These are phyloP conservation scores for Epizoanthus fatuus DNA, from an alignment of 92 coral and sea anemone species.

Conservation along the genomic window DNA sequence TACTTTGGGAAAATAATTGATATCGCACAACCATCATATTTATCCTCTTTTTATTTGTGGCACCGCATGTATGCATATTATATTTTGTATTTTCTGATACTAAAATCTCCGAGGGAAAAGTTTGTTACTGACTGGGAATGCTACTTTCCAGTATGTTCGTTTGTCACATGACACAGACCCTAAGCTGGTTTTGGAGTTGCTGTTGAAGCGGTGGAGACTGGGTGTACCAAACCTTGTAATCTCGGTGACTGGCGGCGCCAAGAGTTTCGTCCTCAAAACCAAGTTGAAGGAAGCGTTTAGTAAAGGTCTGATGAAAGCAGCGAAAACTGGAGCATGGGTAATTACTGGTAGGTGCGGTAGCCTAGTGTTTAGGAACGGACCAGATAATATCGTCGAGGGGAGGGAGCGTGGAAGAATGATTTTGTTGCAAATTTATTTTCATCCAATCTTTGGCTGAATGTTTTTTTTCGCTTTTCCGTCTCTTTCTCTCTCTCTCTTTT, in stretches of 20 bases:
- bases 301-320: slow-evolving; percentile 96
- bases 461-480: too few species aligned
- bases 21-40: not conserved
- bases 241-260: slow-evolving; percentile 99
- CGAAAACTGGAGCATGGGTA: slow-evolving; percentile 99
- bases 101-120: too few species aligned
- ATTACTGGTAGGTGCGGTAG: slow-evolving; percentile 80
- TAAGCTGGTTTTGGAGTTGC: slow-evolving; percentile 73
- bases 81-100: not conserved
- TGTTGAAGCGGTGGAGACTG: slow-evolving; percentile 87
- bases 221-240: slow-evolving; percentile 95
- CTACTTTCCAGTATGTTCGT: slow-evolving; percentile 75
- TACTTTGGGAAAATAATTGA: not conserved
- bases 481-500: too few species aligned
- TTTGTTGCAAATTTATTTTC: too few species aligned
- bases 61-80: not conserved
- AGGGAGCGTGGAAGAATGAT: too few species aligned
- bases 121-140: too few species aligned
- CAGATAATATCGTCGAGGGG: too few species aligned
- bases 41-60: not conserved
- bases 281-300: slow-evolving; percentile 94
- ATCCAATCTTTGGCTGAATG: too few species aligned
- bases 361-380: not conserved
- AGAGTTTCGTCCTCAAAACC: slow-evolving; percentile 97
- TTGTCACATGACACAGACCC: slow-evolving; percentile 92